phyloP scores from a whole-genome alignment of 2,113 vertebrate species.

The Neopipo cinnamomea region DNA sequence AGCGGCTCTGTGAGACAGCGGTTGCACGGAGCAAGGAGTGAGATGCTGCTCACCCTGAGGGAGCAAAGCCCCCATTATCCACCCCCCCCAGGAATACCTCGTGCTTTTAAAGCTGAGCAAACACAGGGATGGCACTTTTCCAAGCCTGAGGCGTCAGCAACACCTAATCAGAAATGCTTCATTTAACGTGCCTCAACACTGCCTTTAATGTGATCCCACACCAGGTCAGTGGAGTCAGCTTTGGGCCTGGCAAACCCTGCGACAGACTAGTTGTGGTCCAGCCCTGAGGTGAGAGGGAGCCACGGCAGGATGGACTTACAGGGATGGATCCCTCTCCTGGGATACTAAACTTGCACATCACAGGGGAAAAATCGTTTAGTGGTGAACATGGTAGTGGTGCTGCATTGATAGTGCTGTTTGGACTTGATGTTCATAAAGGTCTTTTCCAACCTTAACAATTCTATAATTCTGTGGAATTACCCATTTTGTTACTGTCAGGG shows the following conservation, averaged over 20 bases:
- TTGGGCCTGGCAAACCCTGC: background rate
- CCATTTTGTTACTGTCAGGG: background rate
- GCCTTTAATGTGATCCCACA: background rate
- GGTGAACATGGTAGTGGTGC: fast-evolving
- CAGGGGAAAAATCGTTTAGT: fast-evolving
- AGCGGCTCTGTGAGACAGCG: fast-evolving
- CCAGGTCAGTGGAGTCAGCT: background rate
- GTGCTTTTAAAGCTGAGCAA: conserved; percentile 17
- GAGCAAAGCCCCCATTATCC: background rate
- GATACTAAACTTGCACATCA: background rate
- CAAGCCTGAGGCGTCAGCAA: background rate
- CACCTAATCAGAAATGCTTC: background rate
- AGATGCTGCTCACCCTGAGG: background rate
- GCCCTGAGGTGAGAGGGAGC: background rate
- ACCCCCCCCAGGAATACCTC: background rate
- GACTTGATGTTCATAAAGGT: background rate
- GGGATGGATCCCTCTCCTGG: background rate
- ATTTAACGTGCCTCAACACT: background rate
- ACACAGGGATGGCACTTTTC: background rate
- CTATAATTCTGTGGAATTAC: background rate
- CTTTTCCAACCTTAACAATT: background rate
- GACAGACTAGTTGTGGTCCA: background rate
- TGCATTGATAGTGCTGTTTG: background rate
- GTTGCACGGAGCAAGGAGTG: fast-evolving
- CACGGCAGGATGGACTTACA: background rate